Conservation (phyloP, 2,888 invertebrate genomes). For the Reticulitermes lucifugus region DNA sequence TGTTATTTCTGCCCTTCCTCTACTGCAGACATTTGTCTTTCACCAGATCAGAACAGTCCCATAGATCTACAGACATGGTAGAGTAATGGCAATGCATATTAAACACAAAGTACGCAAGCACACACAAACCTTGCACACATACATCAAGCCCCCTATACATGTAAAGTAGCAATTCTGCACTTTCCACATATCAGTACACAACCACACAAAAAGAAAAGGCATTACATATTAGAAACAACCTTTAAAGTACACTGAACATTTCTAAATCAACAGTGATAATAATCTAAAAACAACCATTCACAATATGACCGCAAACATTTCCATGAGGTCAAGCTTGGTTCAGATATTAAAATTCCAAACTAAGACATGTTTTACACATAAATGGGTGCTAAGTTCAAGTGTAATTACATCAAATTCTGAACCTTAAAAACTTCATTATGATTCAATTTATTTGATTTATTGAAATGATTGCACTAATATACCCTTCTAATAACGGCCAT, state of each 20-base stretch:
- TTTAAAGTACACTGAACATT: background rate
- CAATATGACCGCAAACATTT: background rate
- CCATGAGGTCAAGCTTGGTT: background rate
- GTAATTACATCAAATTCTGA: too few relatives aligned
- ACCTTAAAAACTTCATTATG: too few relatives aligned
- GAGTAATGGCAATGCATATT: constrained; percentile 7
- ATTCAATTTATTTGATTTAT: too few relatives aligned
- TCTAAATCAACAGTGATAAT: background rate
- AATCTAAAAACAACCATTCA: background rate
- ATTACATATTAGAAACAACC: background rate
- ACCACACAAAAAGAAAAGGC: background rate
- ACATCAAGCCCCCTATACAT: background rate
- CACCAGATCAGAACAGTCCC: constrained; percentile 26
- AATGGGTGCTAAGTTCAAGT: too few relatives aligned
- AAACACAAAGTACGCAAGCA: background rate
- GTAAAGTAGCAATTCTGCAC: background rate
- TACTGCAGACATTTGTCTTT: too few relatives aligned
- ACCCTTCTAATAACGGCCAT: too few relatives aligned
- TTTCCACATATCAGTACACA: background rate
- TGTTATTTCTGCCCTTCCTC: too few relatives aligned
- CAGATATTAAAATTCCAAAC: too few relatives aligned
- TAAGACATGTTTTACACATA: too few relatives aligned
- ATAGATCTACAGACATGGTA: background rate
- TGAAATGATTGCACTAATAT: too few relatives aligned
- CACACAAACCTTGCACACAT: background rate